Conservation (phyloP, 2,888 invertebrate species). For the Perizoma affinitatum region DNA sequence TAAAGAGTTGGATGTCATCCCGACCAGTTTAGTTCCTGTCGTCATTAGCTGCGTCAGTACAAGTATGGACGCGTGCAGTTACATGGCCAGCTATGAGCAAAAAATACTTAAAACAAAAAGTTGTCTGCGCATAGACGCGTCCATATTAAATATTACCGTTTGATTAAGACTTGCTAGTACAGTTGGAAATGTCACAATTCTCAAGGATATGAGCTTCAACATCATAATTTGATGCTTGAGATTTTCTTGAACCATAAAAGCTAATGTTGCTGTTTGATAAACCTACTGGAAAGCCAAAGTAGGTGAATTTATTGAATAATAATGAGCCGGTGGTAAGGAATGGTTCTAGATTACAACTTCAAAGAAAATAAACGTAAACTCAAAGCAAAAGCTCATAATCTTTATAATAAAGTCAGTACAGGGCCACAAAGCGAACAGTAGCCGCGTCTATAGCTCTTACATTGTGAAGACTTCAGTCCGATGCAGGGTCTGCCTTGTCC, state of each 20-base stretch:
- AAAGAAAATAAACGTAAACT: slow-evolving; percentile 14
- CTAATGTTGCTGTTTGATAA: neutral
- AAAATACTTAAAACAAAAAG: slow-evolving; percentile 42
- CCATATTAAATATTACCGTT: slow-evolving; percentile 32
- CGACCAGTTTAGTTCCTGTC: slow-evolving; percentile 61
- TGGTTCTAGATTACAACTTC: slow-evolving; percentile 6
- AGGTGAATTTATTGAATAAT: neutral
- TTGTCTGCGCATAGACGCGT: slow-evolving; percentile 38
- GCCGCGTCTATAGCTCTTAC: slow-evolving; percentile 31
- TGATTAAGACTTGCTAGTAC: slow-evolving; percentile 14
- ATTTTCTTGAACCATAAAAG: neutral
- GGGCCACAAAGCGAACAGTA: slow-evolving; percentile 34
- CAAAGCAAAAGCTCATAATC: slow-evolving; percentile 18
- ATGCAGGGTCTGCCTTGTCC: slow-evolving; percentile 42
- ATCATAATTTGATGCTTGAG: neutral
- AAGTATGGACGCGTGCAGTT: slow-evolving; percentile 50
- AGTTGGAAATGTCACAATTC: slow-evolving; percentile 28
- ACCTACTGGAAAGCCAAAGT: neutral
- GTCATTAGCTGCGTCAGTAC: slow-evolving; percentile 53
- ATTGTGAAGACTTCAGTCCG: slow-evolving; percentile 30
- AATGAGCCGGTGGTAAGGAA: slow-evolving; percentile 4
- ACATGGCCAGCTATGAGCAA: slow-evolving; percentile 42
- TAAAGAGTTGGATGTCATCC: slow-evolving; percentile 28
- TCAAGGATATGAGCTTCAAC: slow-evolving; percentile 12
- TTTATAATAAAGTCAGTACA: slow-evolving; percentile 22